Evolutionary conservation across 2,113 vertebrate genomes (phyloP).

Genomic region (Damaliscus lunatus): DNA sequence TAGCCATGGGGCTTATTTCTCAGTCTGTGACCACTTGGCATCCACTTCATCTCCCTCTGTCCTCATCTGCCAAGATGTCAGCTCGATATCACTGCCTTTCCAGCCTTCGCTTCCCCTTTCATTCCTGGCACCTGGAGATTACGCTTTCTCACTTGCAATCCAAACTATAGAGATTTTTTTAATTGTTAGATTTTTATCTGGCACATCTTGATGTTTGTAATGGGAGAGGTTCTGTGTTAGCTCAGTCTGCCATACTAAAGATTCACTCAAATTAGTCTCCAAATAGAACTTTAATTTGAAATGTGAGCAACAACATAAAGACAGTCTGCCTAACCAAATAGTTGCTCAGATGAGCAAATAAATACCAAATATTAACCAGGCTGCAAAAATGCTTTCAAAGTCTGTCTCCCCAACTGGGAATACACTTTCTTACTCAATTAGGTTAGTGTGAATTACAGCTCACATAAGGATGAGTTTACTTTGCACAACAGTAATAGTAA

Average conservation of each 20-base stretch:
- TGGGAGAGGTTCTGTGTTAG: background rate
- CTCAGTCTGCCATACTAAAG: slow-evolving; percentile 1
- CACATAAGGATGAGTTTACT: background rate
- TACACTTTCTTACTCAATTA: background rate
- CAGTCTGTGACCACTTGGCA: background rate
- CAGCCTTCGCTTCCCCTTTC: background rate
- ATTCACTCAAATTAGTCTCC: slow-evolving; percentile 35
- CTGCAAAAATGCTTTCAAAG: slow-evolving; percentile 27
- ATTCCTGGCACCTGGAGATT: background rate
- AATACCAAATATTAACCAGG: background rate
- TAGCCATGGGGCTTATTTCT: background rate
- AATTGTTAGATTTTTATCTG: slow-evolving; percentile 34
- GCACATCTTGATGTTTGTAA: slow-evolving; percentile 13
- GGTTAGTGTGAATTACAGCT: background rate
- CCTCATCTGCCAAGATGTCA: background rate
- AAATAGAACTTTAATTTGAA: slow-evolving; percentile 59
- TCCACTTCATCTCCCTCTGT: background rate
- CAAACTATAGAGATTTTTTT: background rate
- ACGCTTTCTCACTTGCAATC: background rate
- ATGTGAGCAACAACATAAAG: slow-evolving; percentile 27
- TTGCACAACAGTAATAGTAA: background rate
- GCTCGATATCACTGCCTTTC: background rate
- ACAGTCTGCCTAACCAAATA: slow-evolving; percentile 35
- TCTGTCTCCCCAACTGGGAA: background rate
- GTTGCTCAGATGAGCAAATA: slow-evolving; percentile 45